Conservation (phyloP, 2,113 vertebrate species). For the Beaufortia kweichowensis region DNA sequence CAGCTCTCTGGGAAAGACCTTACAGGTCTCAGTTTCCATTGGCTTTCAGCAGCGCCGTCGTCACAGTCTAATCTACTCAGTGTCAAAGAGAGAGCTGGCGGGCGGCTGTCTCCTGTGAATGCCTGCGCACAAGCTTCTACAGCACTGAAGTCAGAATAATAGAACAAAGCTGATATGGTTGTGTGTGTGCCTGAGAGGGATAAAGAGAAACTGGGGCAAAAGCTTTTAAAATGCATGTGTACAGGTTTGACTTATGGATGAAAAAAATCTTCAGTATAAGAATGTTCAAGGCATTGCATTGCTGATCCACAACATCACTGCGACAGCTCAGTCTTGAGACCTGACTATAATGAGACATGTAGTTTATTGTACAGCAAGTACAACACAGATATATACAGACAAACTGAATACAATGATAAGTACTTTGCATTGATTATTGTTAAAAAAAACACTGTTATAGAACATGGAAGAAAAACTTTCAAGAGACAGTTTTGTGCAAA, state of each 20-base stretch:
- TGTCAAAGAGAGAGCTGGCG: not conserved
- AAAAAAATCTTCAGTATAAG: not conserved
- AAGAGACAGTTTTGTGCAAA: not conserved
- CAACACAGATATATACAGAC: not conserved
- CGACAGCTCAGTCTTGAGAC: not conserved
- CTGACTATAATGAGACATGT: slow-evolving; percentile 1
- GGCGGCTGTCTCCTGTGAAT: not conserved
- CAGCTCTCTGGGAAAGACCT: not conserved
- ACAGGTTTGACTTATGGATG: too few relatives aligned
- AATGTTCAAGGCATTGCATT: slow-evolving; percentile 12
- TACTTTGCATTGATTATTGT: not conserved
- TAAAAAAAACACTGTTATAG: not conserved
- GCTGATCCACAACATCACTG: slow-evolving; percentile 1
- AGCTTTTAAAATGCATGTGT: slow-evolving; percentile 16
- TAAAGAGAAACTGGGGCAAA: slow-evolving; percentile 46
- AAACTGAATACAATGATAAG: too few relatives aligned
- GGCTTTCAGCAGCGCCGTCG: not conserved
- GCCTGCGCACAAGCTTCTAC: slow-evolving; percentile 2
- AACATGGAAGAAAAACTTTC: too few relatives aligned
- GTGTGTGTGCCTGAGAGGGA: slow-evolving; percentile 45
- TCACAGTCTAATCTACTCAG: slow-evolving; percentile 17
- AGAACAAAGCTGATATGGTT: slow-evolving; percentile 41
- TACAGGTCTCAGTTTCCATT: not conserved
- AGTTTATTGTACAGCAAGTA: not conserved
- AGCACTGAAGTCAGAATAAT: slow-evolving; percentile 22